Evolutionary conservation across 2,888 invertebrate species (phyloP), one percentile per base, ranked within the genome.

Genomic region (Hoplodrina blanda): DNA sequence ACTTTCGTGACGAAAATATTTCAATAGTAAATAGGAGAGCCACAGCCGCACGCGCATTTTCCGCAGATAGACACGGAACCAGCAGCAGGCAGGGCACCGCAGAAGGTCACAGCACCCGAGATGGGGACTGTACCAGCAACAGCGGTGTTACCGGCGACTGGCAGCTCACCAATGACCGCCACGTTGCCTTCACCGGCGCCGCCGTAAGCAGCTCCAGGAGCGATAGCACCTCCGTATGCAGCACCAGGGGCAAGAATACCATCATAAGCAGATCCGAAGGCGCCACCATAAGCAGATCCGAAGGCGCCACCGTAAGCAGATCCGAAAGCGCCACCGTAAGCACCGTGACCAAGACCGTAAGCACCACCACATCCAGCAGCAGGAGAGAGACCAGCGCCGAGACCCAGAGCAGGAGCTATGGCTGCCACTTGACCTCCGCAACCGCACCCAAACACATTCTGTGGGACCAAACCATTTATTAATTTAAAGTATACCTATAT

Each of bases 151-250:
- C 79, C 79, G 41, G 63, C n/a, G 41, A 79, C 79, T 57, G 78
- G 78, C 59, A 79, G 70, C 68, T 89, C 81, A 30, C 91, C 91
- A 56, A 62, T 62, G 0, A 90, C 88, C 4, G 80, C 78, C 56
- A 91, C 72, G 17, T 85, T 80, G 0, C 91, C 91, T 67, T 89
- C 87, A 4, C 90, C 90, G 25, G 13, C 10, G 11, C 78, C 78
- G 0, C 66, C 69, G 55, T 69, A 76, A 33, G 61, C 64, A 17
- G 65, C 50, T 19, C 52, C 61, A 33, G 49, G 19, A 49, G 11
- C 66, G 1, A 59, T 6, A 7, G 49, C 53, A 20, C 62, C 71
- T 10, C 74, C 74, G 2, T 11, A 56, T 30, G 30, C n/a, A 57
- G 46, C 44, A 41, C 54, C 57, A 60, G 73, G 64, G 41, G 61